Evolutionary conservation across 2,113 vertebrate species (phyloP).

Genomic region (Leucoraja erinaceus): DNA sequence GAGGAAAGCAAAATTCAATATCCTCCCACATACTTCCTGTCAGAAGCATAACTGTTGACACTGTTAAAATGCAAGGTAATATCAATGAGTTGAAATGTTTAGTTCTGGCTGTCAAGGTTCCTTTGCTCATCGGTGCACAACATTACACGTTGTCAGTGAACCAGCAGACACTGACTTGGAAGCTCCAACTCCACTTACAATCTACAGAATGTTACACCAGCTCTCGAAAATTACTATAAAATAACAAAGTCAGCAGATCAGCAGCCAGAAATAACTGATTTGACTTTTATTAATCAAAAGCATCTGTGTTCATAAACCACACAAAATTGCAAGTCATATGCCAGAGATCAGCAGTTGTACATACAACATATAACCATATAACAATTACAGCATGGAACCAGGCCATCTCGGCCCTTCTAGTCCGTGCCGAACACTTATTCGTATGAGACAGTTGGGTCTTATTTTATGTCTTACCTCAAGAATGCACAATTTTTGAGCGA

Average conservation of each 20-base stretch:
- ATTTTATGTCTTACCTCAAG: background rate
- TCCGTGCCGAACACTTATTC: too few species aligned
- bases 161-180: background rate
- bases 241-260: background rate
- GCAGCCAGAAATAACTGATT: background rate
- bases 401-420: too few species aligned
- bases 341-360: background rate
- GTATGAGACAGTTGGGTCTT: background rate
- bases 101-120: background rate
- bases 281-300: background rate
- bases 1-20: background rate
- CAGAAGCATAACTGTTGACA: background rate
- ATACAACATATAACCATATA: too few species aligned
- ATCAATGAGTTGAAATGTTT: background rate
- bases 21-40: background rate
- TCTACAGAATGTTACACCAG: background rate
- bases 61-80: background rate
- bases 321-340: background rate
- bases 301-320: background rate
- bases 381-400: too few species aligned
- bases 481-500: background rate
- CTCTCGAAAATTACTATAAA: background rate
- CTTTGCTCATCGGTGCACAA: background rate
- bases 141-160: background rate
- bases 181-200: background rate